phyloP scores from a whole-genome alignment of 2,113 vertebrate genomes.

The Aegithalos caudatus region DNA sequence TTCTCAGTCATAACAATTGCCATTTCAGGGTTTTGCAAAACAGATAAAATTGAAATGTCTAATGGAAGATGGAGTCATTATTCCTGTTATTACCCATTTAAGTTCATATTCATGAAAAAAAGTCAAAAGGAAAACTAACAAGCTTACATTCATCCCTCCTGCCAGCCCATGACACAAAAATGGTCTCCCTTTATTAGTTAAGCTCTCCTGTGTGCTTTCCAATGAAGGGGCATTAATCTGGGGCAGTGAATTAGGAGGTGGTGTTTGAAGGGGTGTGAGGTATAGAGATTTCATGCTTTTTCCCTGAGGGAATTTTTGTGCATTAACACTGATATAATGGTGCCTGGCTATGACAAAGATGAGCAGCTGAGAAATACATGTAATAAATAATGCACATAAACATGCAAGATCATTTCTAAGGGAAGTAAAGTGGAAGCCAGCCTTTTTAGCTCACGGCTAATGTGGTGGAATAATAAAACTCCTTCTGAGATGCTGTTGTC shows the following conservation, averaged over 20 bases:
- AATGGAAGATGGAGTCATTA: not conserved
- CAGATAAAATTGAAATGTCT: conserved; percentile 16
- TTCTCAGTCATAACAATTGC: not conserved
- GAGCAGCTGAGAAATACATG: conserved; percentile 58
- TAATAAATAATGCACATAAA: conserved; percentile 69
- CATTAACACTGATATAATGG: conserved; percentile 53
- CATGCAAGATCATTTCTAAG: conserved; percentile 26
- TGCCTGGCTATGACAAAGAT: conserved; percentile 54
- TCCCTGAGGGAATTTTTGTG: conserved; percentile 37
- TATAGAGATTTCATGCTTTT: conserved; percentile 8
- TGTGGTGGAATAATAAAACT: conserved; percentile 42
- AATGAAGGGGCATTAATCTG: not conserved
- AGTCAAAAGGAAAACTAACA: conserved; percentile 5
- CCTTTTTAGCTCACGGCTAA: conserved; percentile 41
- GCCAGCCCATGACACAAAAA: not conserved
- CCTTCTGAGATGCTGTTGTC: conserved; percentile 20
- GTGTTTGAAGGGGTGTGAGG: not conserved
- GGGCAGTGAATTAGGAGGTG: not conserved
- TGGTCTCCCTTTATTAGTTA: not conserved
- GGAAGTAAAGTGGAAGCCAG: conserved; percentile 11
- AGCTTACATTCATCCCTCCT: not conserved
- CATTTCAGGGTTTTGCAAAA: conserved; percentile 20
- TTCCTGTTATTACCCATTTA: conserved; percentile 29
- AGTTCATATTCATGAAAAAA: conserved; percentile 11
- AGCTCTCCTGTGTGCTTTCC: not conserved